Evolutionary conservation across 2,113 vertebrate genomes (phyloP).

Genomic region (Maylandia zebra): DNA sequence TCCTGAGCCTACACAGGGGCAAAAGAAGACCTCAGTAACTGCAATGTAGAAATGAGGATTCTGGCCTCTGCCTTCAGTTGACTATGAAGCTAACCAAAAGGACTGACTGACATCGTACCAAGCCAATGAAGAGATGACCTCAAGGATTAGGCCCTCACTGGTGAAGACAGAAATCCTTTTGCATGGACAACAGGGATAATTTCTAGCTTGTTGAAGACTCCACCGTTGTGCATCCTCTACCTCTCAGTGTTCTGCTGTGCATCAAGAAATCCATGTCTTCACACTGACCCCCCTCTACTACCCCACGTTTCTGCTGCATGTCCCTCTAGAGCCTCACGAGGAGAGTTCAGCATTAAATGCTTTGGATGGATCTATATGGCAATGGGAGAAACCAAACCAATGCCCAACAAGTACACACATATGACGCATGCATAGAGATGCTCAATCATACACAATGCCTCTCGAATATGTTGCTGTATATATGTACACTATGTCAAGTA

Average conservation of each 20-base stretch:
- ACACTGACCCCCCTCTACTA: neutral
- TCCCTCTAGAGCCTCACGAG: neutral
- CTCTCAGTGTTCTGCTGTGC: conserved; percentile 53
- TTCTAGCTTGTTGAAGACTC: conserved; percentile 19
- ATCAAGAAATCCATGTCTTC: conserved; percentile 11
- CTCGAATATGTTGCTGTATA: conserved; percentile 58
- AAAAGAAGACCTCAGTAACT: conserved; percentile 9
- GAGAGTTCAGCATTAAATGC: neutral
- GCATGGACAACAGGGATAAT: conserved; percentile 44
- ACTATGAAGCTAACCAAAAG: conserved; percentile 45
- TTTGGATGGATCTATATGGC: neutral
- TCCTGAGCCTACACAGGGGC: neutral
- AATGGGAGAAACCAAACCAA: neutral
- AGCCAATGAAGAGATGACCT: conserved; percentile 31
- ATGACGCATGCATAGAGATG: conserved; percentile 9
- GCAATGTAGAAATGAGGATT: conserved; percentile 11
- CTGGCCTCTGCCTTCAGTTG: conserved; percentile 20
- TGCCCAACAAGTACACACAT: neutral
- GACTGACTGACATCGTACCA: conserved; percentile 14
- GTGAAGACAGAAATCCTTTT: conserved; percentile 27
- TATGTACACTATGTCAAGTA: conserved; percentile 61
- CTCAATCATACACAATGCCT: conserved; percentile 20
- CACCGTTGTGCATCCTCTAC: conserved; percentile 55
- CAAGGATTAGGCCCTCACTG: conserved; percentile 1
- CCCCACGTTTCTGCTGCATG: conserved; percentile 20